Evolutionary conservation across 92 coral and sea anemone genomes (phyloP), one percentile per base, ranked within the genome.

Genomic region (Porites lobata): DNA sequence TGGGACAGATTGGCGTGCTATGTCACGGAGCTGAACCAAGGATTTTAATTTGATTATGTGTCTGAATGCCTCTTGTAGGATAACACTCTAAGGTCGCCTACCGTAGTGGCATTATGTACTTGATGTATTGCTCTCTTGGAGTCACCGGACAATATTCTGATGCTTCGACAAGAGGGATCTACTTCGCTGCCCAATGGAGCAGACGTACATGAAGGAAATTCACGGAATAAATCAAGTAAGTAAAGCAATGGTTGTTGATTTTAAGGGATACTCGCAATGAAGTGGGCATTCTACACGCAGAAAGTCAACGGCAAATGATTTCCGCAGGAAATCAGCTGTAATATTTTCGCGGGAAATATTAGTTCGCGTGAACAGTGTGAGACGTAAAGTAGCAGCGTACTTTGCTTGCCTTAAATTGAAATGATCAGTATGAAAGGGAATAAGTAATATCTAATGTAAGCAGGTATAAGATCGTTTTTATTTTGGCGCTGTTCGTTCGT

Each of bases 21-120:
- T 47, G 68, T 14, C 21, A 79, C 84, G 18, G 64, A 9, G 57
- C 71, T 38, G 47, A 38, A 32, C 38, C 21, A 2, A 73, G 63
- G 22, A 8, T 19, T 21, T 54, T 26, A 32, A 54, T 69, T 69
- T 69, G 77, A 69, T 81, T 18, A 75, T 84, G 81, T 62, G 87
- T 84, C 54, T 66, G 50, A 50, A 32, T 51, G 64, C 87, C 80
- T 74, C 72, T 62, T 75, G 80, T 54, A 84, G 87, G 87, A 76
- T 17, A 74, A 47, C 26, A 61, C 54, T 63, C 80, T 62, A 14
- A 72, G 80, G 72, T 75, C 81, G 81, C 80, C 71, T 20, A 74
- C 43, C 24, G 52, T 26, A n/a, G 73, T 59, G 87, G 76, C 94
- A 91, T 71, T 87, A 91, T 91, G 94, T 91, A 64, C 83, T 87